Percentiles rank a stretch among this genome's conserved stretches.
These are phyloP conservation scores for Stenolophus ochropezus DNA, from an alignment of 2,888 invertebrate genomes.

Conservation along the genomic window DNA sequence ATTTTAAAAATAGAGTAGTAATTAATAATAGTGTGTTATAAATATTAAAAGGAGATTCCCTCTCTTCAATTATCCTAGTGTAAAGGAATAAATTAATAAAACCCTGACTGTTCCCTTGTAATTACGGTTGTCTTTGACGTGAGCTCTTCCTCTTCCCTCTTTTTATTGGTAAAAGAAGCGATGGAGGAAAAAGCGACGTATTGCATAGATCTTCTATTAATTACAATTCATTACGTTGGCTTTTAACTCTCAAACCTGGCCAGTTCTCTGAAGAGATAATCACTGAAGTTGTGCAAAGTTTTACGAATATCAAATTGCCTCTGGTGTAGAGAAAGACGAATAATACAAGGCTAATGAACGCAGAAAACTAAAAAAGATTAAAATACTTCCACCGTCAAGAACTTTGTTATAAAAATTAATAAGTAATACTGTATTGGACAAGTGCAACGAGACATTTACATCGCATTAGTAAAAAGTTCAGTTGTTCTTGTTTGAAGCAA, in stretches of 20 bases:
- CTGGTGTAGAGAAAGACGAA: background rate
- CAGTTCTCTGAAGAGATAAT: slow-evolving; percentile 30
- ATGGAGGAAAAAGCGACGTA: background rate
- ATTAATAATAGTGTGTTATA: too few species aligned
- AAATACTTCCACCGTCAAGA: background rate
- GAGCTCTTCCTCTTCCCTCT: background rate
- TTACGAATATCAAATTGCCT: slow-evolving; percentile 16
- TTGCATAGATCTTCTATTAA: slow-evolving; percentile 43
- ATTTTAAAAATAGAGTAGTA: too few species aligned
- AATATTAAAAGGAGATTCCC: too few species aligned
- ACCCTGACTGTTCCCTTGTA: background rate
- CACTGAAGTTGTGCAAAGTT: slow-evolving; percentile 43
- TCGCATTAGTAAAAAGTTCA: too few species aligned
- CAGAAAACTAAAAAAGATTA: background rate
- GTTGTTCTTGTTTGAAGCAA: too few species aligned
- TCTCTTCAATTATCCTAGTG: background rate
- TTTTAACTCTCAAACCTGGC: slow-evolving; percentile 42
- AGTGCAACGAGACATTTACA: too few species aligned
- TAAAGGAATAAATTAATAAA: slow-evolving; percentile 28
- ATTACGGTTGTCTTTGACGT: slow-evolving; percentile 28
- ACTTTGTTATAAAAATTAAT: background rate
- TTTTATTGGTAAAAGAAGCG: slow-evolving; percentile 30
- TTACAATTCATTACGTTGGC: slow-evolving; percentile 51
- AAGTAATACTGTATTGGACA: too few species aligned
- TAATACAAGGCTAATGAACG: background rate